phyloP scores from a whole-genome alignment of 2,888 invertebrate species.

The Hypselothyrea guttata region DNA sequence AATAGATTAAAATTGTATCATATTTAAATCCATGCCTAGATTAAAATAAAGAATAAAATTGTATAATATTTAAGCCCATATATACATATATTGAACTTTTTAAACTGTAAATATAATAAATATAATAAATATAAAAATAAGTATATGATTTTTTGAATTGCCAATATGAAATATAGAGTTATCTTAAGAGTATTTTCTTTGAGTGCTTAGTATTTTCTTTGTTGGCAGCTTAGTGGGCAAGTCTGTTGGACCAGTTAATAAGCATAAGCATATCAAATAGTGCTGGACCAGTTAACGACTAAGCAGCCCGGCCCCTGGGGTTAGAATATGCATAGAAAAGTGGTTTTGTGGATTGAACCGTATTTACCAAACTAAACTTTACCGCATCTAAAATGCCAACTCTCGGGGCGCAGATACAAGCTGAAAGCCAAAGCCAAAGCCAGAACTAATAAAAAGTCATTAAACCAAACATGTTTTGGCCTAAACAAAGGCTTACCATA shows the following conservation, averaged over 20 bases:
- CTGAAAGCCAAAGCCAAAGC: constrained; percentile 9
- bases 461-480: constrained; percentile 72
- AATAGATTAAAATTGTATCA: too few species aligned
- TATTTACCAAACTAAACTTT: constrained; percentile 27
- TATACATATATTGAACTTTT: too few species aligned
- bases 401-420: too few species aligned
- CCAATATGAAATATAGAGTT: too few species aligned
- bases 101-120: too few species aligned
- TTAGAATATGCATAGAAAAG: constrained; percentile 36
- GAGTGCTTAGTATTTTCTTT: constrained; percentile 19
- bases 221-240: constrained; percentile 28
- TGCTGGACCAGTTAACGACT: constrained; percentile 44
- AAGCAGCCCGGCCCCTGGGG: constrained; percentile 29
- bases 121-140: too few species aligned
- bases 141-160: too few species aligned
- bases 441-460: constrained; percentile 71
- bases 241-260: constrained; percentile 53
- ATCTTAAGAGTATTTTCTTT: constrained; percentile 10
- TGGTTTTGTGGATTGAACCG: constrained; percentile 34
- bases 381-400: constrained; percentile 10
- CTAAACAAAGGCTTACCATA: constrained; percentile 62
- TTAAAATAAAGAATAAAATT: too few species aligned
- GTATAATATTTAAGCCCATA: too few species aligned
- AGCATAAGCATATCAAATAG: constrained; percentile 51
- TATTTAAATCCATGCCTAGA: too few species aligned